A percentile compares a stretch with the other conserved stretches of the same genome.
Conservation (phyloP, 2,113 vertebrate genomes). For the Platanista minor region DNA sequence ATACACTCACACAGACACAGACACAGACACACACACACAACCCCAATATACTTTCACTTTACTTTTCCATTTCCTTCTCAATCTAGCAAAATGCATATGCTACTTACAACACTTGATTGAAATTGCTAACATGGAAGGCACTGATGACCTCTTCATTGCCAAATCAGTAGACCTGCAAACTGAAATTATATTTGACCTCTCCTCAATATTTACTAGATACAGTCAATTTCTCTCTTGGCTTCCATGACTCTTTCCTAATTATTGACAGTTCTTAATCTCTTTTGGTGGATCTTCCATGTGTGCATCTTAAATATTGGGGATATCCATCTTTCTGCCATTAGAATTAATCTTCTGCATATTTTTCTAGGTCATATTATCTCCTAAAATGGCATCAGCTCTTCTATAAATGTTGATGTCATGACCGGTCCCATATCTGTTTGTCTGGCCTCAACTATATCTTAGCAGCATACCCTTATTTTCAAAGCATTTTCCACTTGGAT, state of each 20-base stretch:
- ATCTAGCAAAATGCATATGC: neutral
- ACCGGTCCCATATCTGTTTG: neutral
- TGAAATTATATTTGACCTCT: neutral
- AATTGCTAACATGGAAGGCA: neutral
- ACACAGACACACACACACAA: neutral
- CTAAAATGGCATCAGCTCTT: neutral
- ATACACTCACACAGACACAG: neutral
- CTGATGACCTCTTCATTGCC: neutral
- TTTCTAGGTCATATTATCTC: neutral
- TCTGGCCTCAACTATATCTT: neutral
- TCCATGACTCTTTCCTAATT: neutral
- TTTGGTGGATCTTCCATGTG: neutral
- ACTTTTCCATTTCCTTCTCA: neutral
- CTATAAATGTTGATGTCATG: neutral
- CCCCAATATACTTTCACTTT: neutral
- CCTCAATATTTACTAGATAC: neutral
- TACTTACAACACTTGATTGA: neutral
- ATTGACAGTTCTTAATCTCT: neutral
- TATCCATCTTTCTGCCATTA: neutral
- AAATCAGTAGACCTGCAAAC: neutral
- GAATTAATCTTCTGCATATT: neutral
- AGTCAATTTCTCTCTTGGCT: neutral
- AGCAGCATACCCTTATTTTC: neutral
- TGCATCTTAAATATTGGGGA: neutral
- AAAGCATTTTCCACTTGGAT: neutral